A percentile compares a stretch with the other conserved stretches of the same genome.
phyloP scores from a whole-genome alignment of 2,888 invertebrate species.

The Diogma glabrata region DNA sequence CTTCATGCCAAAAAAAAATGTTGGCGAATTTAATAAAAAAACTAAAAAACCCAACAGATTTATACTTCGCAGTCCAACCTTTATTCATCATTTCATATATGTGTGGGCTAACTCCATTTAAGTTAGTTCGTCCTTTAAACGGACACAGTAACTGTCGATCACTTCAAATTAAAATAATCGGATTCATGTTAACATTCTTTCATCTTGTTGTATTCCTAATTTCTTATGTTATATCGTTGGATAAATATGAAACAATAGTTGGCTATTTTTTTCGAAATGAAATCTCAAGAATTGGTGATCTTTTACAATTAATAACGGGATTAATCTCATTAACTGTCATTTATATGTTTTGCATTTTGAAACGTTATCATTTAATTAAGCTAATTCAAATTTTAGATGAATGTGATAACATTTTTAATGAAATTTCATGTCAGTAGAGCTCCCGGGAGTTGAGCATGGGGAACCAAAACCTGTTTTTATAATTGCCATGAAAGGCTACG shows the following conservation, averaged over 20 bases:
- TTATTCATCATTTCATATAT: slow-evolving; percentile 28
- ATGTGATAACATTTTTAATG: slow-evolving; percentile 27
- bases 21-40: not conserved
- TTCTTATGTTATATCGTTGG: slow-evolving; percentile 27
- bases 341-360: slow-evolving; percentile 26
- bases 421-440: slow-evolving; percentile 30
- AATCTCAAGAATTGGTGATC: slow-evolving; percentile 31
- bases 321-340: slow-evolving; percentile 23
- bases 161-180: slow-evolving; percentile 25
- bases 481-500: no score
- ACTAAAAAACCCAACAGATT: slow-evolving; percentile 28
- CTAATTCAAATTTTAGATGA: slow-evolving; percentile 26
- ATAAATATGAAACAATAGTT: slow-evolving; percentile 31
- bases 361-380: slow-evolving; percentile 26
- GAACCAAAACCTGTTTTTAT: no score
- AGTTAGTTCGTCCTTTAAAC: slow-evolving; percentile 20
- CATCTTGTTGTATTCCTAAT: slow-evolving; percentile 29
- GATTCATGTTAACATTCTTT: slow-evolving; percentile 26
- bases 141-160: slow-evolving; percentile 9
- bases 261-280: slow-evolving; percentile 34
- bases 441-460: no score
- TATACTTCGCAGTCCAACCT: slow-evolving; percentile 28
- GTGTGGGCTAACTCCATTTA: slow-evolving; percentile 31
- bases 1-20: no score
- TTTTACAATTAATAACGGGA: slow-evolving; percentile 27